Evolutionary conservation across 2,113 vertebrate species (phyloP).

Genomic region (Xyliphius kryptos): DNA sequence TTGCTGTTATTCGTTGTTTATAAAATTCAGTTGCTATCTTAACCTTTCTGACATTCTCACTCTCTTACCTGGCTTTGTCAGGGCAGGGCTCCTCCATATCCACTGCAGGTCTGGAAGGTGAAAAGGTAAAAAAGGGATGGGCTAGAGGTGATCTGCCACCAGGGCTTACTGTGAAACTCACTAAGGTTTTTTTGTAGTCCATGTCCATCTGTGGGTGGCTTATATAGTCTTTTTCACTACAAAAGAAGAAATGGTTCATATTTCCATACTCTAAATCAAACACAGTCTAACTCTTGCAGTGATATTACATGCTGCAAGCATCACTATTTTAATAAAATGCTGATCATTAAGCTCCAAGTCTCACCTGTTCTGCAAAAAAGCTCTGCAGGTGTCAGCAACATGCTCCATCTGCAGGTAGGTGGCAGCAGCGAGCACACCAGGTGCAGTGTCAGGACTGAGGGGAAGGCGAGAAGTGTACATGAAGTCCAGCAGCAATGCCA

Average conservation of each 20-base stretch:
- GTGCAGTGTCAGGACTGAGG: conserved; percentile 63
- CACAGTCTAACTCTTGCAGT: too few relatives aligned
- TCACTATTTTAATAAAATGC: too few relatives aligned
- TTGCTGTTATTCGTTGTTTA: too few relatives aligned
- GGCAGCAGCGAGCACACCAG: conserved; percentile 70
- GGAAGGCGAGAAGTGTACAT: conserved; percentile 86
- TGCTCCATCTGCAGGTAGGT: conserved; percentile 85
- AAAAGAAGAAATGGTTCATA: conserved; percentile 33
- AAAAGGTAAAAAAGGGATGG: conserved; percentile 13
- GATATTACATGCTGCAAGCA: too few relatives aligned
- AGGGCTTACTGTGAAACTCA: conserved; percentile 45
- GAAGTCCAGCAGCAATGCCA: conserved; percentile 80
- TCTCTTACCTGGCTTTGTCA: conserved; percentile 49
- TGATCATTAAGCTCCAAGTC: neutral
- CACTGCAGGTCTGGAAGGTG: conserved; percentile 37
- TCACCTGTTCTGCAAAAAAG: conserved; percentile 78
- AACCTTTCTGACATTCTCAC: too few relatives aligned
- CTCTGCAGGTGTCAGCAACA: conserved; percentile 74
- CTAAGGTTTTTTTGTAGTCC: conserved; percentile 49
- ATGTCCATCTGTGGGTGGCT: conserved; percentile 54
- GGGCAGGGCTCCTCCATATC: conserved; percentile 30
- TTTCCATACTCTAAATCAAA: too few relatives aligned
- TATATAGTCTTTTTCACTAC: conserved; percentile 47
- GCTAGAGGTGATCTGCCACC: conserved; percentile 38
- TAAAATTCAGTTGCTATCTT: too few relatives aligned